Evolutionary conservation across 2,797 vertebrate species (phyloP).

Genomic region (Buphagus erythrorhynchus): DNA sequence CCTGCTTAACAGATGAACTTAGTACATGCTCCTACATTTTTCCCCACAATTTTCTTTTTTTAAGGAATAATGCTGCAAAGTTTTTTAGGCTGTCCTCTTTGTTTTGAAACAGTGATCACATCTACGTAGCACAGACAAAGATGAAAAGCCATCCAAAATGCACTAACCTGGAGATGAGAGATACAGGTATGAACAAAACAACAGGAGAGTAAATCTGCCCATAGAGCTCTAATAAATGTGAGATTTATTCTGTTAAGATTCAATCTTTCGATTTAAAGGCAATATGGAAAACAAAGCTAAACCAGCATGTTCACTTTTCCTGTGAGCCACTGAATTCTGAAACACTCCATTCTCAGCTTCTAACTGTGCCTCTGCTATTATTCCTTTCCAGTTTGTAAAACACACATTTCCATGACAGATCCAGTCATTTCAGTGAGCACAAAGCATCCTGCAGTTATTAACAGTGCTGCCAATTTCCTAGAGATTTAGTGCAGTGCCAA

Average conservation of each 20-base stretch:
- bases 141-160: not conserved
- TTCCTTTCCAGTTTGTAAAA: slow-evolving; percentile 22
- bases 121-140: not conserved
- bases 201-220: not conserved
- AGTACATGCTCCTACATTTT: not conserved
- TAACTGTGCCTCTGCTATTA: not conserved
- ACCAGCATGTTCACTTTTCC: not conserved
- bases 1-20: slow-evolving; percentile 52
- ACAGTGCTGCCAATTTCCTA: not conserved
- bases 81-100: not conserved
- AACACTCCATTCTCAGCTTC: not conserved
- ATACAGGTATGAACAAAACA: not conserved
- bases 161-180: not conserved
- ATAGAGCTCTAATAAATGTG: not conserved
- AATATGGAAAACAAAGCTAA: not conserved
- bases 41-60: not conserved
- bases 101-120: not conserved
- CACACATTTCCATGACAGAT: not conserved
- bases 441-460: slow-evolving; percentile 19
- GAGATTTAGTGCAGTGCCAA: not conserved
- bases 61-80: not conserved
- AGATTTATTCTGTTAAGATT: not conserved
- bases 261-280: not conserved
- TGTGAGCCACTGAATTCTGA: not conserved
- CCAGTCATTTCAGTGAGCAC: not conserved